Base-by-base conservation (phyloP, 2,888 invertebrate genomes). In the Galerucella calmariensis region DNA sequence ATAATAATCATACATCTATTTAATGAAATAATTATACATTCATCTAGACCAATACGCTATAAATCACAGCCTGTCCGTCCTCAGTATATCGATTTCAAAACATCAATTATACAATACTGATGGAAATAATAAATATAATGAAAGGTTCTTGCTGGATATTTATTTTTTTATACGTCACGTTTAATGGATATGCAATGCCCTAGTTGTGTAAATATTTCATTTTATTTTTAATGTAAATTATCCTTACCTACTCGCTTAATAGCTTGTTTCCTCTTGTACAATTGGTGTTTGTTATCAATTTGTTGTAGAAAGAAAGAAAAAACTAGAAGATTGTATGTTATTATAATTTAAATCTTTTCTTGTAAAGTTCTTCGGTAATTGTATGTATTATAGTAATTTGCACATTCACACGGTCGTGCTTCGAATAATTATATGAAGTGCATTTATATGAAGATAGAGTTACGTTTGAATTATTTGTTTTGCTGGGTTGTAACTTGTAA, bases 151-250 rank as follows among this genome's bases (percentile, higher is more conserved):
- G 48, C 35, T 66, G 16, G 16, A 71, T 41, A 69, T 69, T 72
- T 56, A 68, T 75, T 75, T 75, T 67, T 68, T 68, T 65, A 65
- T 72, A 58, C 65, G 66, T 72, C 72, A 51, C 20, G 53, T 72
- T 27, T 65, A 72, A 75, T 75, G 72, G 72, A 58, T 72, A 75
- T 72, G 75, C 69, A 59, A 20, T 69, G 75, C 75, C 66, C 75
- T 24, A 75, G 72, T 75, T 72, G 65, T 72, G 75, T 75, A 69
- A 75, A 75, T 75, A 75, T 75, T 75, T 72, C 46, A 66, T 69
- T 75, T 62, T 44, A 56, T 46, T 65, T 46, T 44, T 53, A 69
- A 72, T 65, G 72, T 48, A 72, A 69, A 75, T 72, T 53, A 66
- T 58, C 68, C 24, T 62, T 62, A 62, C 46, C 35, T 48, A 67